A percentile compares a stretch with the other conserved stretches of the same genome.
These are phyloP conservation scores for Dendrophyllia cribrosa DNA, from an alignment of 64 coral and sea anemone species.

Conservation along the genomic window DNA sequence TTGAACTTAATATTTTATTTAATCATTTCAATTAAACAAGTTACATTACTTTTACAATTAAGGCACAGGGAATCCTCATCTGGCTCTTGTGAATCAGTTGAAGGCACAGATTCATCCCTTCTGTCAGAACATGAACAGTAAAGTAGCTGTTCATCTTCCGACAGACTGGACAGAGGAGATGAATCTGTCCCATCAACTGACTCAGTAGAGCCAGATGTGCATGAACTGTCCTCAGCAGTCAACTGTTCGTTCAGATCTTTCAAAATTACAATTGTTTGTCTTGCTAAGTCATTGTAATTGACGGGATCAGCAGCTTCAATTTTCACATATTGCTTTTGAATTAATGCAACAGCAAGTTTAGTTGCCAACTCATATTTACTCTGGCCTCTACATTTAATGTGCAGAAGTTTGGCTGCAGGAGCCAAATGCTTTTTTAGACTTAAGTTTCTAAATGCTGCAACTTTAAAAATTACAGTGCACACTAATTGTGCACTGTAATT, in stretches of 20 bases:
- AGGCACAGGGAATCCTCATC: too few species aligned
- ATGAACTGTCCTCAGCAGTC: not conserved
- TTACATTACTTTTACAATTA: too few species aligned
- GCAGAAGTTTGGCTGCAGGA: slow-evolving; percentile 13
- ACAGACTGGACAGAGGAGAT: not conserved
- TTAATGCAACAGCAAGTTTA: not conserved
- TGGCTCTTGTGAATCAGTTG: too few species aligned
- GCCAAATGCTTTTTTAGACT: not conserved
- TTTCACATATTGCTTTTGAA: not conserved
- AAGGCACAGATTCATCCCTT: not conserved
- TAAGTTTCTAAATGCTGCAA: slow-evolving; percentile 6
- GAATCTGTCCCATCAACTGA: slow-evolving; percentile 28
- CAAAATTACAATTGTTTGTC: slow-evolving; percentile 17
- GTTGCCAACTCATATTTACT: slow-evolving; percentile 8
- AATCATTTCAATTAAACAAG: too few species aligned
- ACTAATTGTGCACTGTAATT: slow-evolving; percentile 25
- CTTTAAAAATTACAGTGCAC: not conserved
- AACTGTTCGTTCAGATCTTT: not conserved
- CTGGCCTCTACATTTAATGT: not conserved
- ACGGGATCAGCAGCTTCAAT: not conserved
- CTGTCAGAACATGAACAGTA: too few species aligned
- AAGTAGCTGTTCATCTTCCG: not conserved
- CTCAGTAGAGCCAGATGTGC: not conserved
- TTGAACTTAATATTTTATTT: too few species aligned
- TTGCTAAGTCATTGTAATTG: slow-evolving; percentile 17